Percentiles rank a stretch among this genome's conserved stretches.
Evolutionary conservation across 2,888 invertebrate genomes (phyloP).

Genomic region (Cryptus armator): DNA sequence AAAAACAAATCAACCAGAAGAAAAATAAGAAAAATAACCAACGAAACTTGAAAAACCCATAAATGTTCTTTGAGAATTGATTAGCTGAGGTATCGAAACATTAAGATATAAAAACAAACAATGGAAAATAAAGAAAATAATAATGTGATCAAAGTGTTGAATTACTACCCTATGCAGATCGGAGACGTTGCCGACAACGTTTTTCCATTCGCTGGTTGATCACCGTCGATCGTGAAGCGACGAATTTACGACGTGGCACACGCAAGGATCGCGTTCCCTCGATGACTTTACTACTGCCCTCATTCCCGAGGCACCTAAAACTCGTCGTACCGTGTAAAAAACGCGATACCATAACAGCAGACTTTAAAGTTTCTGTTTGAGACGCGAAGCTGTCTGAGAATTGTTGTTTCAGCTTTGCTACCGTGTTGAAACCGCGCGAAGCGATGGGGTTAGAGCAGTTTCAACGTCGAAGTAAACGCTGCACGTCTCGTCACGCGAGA

Average conservation of each 20-base stretch:
- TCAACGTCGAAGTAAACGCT: neutral
- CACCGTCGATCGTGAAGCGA: conserved; percentile 67
- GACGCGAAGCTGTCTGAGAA: neutral
- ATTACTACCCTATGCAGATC: too few relatives aligned
- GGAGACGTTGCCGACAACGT: neutral
- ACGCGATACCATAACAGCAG: neutral
- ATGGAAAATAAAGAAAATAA: too few relatives aligned
- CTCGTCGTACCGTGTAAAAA: conserved; percentile 39
- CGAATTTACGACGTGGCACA: conserved; percentile 70
- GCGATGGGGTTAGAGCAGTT: neutral
- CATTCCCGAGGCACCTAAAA: conserved; percentile 15
- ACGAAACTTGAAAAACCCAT: neutral
- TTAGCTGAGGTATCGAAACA: neutral
- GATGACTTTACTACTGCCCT: conserved; percentile 68
- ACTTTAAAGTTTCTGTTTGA: neutral
- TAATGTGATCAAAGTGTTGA: too few relatives aligned
- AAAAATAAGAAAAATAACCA: neutral
- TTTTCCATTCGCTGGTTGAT: conserved; percentile 66
- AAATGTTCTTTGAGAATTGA: neutral
- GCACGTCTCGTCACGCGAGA: conserved; percentile 34
- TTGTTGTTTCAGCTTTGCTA: conserved; percentile 5
- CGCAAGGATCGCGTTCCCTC: conserved; percentile 70
- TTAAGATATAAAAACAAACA: neutral
- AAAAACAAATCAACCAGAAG: too few relatives aligned
- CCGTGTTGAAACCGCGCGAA: neutral